Base-by-base conservation (phyloP, 2,888 invertebrate species). In the Cistogaster globosa region DNA sequence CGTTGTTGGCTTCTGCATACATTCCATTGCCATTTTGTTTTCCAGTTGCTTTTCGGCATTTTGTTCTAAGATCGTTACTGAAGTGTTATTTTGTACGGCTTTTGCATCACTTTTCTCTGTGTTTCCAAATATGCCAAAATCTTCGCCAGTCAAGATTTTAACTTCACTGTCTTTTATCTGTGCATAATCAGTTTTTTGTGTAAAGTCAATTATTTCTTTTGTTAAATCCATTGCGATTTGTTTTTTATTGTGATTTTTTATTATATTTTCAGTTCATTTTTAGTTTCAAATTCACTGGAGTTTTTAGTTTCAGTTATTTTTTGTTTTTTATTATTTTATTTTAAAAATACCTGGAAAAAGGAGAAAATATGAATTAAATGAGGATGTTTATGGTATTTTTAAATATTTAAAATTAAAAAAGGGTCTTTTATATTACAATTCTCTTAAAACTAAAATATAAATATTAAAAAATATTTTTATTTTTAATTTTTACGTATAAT, bases 191-290 rank as follows among this genome's bases (percentile, higher is more conserved):
- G 76, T 42, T 77, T 89, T 91, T 72, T 89, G 86, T 9, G 90
- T 89, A 71, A 90, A 91, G 74, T 91, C 91, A 63, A 90, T 89
- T 11, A 91, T 89, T 57, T 91, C 91, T 88, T 91, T 91, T 87
- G 91, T 90, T 90, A 91, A 90, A 87, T 91, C 91, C 91, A 91
- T 32, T 32, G 32, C 8, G 32, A 32, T 32, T 32, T 32, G 8
- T 32, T 5, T 7, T 26, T 26, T 48, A 5, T 14, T 48, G 16
- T 42, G 1, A 12, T 42, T 42, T 7, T 42, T 12, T 12, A 42
- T 42, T 11, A 12, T 42, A 8, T 51, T 16, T 22, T 60, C 60
- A 58, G 67, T 67, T 38, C 67, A 68, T 77, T 57, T 76, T 75
- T 51, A 22, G 22, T 0, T 16, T n/a, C 2, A 7, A 22, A 32